phyloP scores from a whole-genome alignment of 2,888 invertebrate species.

The Drosophila lutescens region DNA sequence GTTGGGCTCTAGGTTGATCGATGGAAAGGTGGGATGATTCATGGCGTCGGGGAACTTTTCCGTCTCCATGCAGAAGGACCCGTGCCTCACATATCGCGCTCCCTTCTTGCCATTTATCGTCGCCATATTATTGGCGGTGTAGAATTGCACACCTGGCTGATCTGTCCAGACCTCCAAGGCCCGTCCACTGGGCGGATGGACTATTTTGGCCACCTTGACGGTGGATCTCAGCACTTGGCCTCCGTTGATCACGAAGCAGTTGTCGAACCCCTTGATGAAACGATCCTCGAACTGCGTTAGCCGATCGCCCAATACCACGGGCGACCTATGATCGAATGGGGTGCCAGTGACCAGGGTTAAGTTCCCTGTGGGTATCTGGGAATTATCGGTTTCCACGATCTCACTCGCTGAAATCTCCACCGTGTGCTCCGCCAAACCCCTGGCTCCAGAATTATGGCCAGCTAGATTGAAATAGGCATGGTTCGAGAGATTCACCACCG shows the following conservation, averaged over 20 bases:
- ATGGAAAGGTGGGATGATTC: neutral
- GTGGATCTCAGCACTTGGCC: neutral
- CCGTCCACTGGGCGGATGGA: slow-evolving; percentile 3
- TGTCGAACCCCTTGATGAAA: neutral
- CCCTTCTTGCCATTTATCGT: neutral
- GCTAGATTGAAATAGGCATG: neutral
- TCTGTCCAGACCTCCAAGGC: neutral
- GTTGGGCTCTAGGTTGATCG: neutral
- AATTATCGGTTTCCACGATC: neutral
- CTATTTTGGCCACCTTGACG: slow-evolving; percentile 6
- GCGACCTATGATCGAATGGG: neutral
- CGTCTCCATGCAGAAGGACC: neutral
- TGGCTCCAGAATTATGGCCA: neutral
- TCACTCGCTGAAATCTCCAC: slow-evolving; percentile 1
- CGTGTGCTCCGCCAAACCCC: neutral
- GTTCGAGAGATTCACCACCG: slow-evolving; percentile 5
- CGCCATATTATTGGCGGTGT: neutral
- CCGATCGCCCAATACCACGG: neutral
- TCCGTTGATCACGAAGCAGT: slow-evolving; percentile 2
- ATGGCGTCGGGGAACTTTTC: slow-evolving; percentile 1
- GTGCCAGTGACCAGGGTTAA: neutral
- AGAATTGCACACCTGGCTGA: slow-evolving; percentile 1
- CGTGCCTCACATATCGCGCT: neutral
- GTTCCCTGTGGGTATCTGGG: neutral
- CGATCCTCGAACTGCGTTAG: neutral